Evolutionary conservation across 2,113 vertebrate species (phyloP), one percentile per base, ranked within the genome.

Genomic region (Fukomys damarensis): DNA sequence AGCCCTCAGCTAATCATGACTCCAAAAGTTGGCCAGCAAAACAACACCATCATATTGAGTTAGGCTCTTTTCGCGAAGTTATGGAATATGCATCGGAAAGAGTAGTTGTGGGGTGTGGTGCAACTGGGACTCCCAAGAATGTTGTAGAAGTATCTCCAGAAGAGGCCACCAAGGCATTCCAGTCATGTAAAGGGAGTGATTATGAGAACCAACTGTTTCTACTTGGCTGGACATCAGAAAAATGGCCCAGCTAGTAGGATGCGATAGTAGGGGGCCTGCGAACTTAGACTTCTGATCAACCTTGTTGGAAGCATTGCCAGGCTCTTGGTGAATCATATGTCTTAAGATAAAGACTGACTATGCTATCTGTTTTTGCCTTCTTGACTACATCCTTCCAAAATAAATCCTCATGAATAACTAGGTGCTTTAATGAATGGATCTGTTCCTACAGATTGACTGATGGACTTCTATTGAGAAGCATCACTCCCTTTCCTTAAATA

Each of bases 141-240:
- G 96, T 80, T 89, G 79, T 83, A 92, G 54, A 96, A 93, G 83
- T 93, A 96, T 92, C 85, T 97, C 98, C 97, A 98, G 97, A 77
- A 93, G 81, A 91, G 94, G 56, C 94, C 32, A 20, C 88, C 43
- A 3, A 95, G 95, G 95, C 26, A 8, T 96, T 98, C 92, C 85
- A 86, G 91, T 97, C 93, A 87, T 95, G 97, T 96, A 95, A 97
- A 98, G 84, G 61, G 79, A 95, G 86, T 96, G 94, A 84, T 97
- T 98, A 93, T 96, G 95, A 96, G 97, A 98, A 98, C 96, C 97
- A 97, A 96, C 49, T 90, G 93, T 97, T 97, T 95, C 97, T 93
- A 77, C 68, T 96, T 98, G 98, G 98, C 97, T 87, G 83, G 24
- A 93, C 97, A 94, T 98, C 97, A 98, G 96, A 96, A 89, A 97